Conservation (phyloP, 37 sponge, comb jelly and placozoan genomes). For the Haliclona indistincta region DNA sequence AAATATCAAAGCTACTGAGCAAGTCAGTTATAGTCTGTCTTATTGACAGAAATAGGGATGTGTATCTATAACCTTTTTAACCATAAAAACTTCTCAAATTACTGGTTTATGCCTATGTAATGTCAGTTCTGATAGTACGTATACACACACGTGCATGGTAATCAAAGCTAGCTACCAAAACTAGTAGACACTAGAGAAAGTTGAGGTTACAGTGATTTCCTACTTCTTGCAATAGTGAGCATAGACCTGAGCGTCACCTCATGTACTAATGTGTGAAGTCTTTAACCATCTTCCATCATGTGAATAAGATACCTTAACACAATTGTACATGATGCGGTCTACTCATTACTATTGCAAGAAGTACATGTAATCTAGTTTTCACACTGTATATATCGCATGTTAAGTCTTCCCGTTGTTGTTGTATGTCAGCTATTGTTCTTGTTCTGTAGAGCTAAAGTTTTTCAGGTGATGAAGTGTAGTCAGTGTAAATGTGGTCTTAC, state of each 20-base stretch:
- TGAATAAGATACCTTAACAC: not conserved
- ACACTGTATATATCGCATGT: too few relatives aligned
- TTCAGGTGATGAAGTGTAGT: slow-evolving; percentile 94
- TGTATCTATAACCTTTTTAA: too few relatives aligned
- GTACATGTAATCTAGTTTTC: too few relatives aligned
- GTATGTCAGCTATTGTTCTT: not conserved
- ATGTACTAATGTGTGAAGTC: too few relatives aligned
- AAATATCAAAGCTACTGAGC: slow-evolving; percentile 78
- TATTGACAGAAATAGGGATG: not conserved
- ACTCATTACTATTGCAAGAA: too few relatives aligned
- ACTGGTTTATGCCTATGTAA: not conserved
- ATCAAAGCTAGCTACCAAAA: not conserved
- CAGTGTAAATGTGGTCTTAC: slow-evolving; percentile 74
- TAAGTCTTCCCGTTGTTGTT: too few relatives aligned
- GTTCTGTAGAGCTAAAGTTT: slow-evolving; percentile 81
- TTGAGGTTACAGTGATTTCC: too few relatives aligned
- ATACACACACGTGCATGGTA: not conserved
- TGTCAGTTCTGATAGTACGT: not conserved
- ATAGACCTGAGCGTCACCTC: too few relatives aligned
- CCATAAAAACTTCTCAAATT: not conserved
- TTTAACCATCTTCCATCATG: not conserved
- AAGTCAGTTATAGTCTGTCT: slow-evolving; percentile 52
- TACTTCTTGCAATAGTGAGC: too few relatives aligned
- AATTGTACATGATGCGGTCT: too few relatives aligned
- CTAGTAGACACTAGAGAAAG: too few relatives aligned